Evolutionary conservation across 2,888 invertebrate genomes (phyloP).

Genomic region (Portevinia maculata): DNA sequence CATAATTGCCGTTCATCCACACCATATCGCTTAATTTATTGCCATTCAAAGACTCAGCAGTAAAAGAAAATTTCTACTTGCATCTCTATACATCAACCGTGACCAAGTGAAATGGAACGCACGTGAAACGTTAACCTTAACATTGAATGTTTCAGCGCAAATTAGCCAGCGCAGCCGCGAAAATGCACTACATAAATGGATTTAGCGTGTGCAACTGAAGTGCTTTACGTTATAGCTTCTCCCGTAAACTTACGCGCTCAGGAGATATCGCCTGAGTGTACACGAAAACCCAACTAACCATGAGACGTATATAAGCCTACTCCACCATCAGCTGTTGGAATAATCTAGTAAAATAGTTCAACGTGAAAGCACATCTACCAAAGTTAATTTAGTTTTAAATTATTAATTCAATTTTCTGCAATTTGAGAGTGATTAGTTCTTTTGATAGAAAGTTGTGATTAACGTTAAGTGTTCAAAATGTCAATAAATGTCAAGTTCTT

Average conservation of each 20-base stretch:
- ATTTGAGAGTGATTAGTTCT: constrained; percentile 11
- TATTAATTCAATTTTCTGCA: neutral
- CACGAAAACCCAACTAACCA: constrained; percentile 63
- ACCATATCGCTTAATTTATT: constrained; percentile 30
- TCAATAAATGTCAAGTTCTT: neutral
- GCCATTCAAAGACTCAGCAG: constrained; percentile 21
- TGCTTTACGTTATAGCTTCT: constrained; percentile 21
- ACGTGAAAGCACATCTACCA: constrained; percentile 40
- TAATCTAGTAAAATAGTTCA: constrained; percentile 49
- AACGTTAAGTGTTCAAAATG: constrained; percentile 5
- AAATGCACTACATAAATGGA: constrained; percentile 39
- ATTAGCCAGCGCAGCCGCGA: constrained; percentile 22
- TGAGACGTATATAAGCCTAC: constrained; percentile 67
- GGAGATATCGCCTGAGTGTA: constrained; percentile 66
- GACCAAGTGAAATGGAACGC: constrained; percentile 69
- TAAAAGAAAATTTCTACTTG: constrained; percentile 32
- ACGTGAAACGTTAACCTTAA: constrained; percentile 71
- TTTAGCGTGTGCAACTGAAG: constrained; percentile 55
- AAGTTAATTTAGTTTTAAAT: constrained; percentile 20
- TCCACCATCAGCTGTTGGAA: constrained; percentile 59
- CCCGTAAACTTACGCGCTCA: constrained; percentile 14
- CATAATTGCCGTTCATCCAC: constrained; percentile 1
- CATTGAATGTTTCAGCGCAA: constrained; percentile 49
- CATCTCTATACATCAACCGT: neutral
- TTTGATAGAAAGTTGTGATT: constrained; percentile 30